These are phyloP conservation scores for Astropecten irregularis DNA, from an alignment of 53 echinoderm and acorn worm genomes.

Conservation along the genomic window DNA sequence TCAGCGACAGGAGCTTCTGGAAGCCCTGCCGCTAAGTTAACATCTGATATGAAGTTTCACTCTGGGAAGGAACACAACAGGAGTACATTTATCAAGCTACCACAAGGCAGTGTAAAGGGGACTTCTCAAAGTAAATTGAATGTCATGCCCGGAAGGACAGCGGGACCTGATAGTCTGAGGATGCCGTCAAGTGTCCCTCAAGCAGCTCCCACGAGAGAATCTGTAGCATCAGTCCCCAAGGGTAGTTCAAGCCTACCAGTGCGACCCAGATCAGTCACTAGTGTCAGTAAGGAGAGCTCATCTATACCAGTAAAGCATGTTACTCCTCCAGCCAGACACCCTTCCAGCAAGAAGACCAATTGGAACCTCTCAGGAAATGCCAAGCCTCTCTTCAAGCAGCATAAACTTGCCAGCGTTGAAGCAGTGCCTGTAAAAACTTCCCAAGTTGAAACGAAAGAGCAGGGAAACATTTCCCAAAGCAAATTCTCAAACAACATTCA, in stretches of 20 bases:
- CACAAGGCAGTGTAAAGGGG: neutral
- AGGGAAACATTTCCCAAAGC: neutral
- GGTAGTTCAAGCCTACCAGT: too few species aligned
- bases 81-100: neutral
- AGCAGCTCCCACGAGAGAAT: neutral
- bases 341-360: neutral
- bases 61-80: neutral
- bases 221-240: neutral
- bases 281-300: too few species aligned
- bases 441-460: neutral
- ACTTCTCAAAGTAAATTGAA: neutral
- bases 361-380: neutral
- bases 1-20: neutral
- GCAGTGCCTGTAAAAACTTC: neutral
- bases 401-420: neutral
- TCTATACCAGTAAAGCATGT: neutral
- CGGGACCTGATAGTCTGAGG: neutral
- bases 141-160: neutral
- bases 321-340: neutral
- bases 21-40: neutral
- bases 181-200: neutral
- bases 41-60: neutral
- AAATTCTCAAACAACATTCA: neutral
- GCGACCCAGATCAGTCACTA: neutral
- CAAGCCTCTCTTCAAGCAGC: neutral